Evolutionary conservation across 2,888 invertebrate genomes (phyloP), one percentile per base, ranked within the genome.

Genomic region (Schizaphis graminum): DNA sequence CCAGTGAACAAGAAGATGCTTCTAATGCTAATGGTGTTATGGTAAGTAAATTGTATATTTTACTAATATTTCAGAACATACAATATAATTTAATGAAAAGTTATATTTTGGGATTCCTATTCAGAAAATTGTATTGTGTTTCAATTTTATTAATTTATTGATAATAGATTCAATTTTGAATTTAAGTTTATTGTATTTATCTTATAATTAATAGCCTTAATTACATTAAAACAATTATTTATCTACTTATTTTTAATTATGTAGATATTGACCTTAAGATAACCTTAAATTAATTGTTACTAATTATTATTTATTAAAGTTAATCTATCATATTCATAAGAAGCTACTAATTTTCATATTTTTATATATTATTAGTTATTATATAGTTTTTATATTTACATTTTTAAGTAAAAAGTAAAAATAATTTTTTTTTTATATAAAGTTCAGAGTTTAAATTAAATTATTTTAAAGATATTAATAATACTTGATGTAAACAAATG

Each of bases 1-100:
- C 89, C 53, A 91, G 94, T 94, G 94, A 91, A 67, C 89, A 91
- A 87, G 94, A 93, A 57, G 89, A 94, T 61, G 53, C 86, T 86
- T 94, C 94, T 53, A 86, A 67, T 91, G 67, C 67, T 41, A 94
- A 94, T 90, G 94, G 86, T 24, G 24, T 86, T 67, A 53, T 94
- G 56, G 94, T 94, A n/a, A 57, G 85, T 61, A 49, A 85, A 56
- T n/a, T 41, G 1, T 87, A 35, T 61, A 61, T 91, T 91, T 91
- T n/a, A 85, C 44, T 91, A 85, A 44, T 49, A 49, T 77, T 77
- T 53, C 35, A 13, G 35, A 35, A 49, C 5, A 77, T 13, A 77
- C 21, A 35, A 35, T 21, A 35, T 2, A 77, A 77, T 8, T 35
- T 77, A 2, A 77, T 35, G 16, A 77, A 35, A 35, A 77, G 35